Base-by-base conservation (phyloP, 2,888 invertebrate genomes). In the Erebia ligea region DNA sequence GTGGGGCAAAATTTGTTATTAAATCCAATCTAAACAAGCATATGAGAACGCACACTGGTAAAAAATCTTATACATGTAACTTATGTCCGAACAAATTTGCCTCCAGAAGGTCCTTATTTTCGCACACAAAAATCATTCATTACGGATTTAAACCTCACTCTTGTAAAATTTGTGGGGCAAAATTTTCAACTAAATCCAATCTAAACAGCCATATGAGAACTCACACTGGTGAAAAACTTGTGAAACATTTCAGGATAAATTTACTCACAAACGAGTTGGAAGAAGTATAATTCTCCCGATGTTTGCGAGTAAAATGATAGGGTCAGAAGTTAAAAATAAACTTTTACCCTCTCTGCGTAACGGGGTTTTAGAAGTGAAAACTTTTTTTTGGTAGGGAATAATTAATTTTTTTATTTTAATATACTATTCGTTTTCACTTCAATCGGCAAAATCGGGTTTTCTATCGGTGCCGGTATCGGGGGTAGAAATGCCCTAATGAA, bases 101-200 rank as follows among this genome's bases (percentile, higher is more conserved):
- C 6, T n/a, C n/a, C 9, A 52, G 17, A 52, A 2, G 17, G 9
- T n/a, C 8, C 9, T 17, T 52, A 17, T 21, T 15, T 1, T 15
- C 9, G 6, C 52, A 52, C 17, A 52, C 9, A n/a, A 17, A 19
- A 19, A 17, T 17, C 2, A 17, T 17, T 9, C 52, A 54, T 19
- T 10, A 10, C 10, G 17, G 52, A 2, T 19, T 9, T 19, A 54
- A 54, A 19, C 10, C 52, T 3, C 19, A 17, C 9, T n/a, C n/a
- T 17, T 54, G 69, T 19, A 19, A 50, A 1, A 40, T 59, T 4
- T 69, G 68, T 21, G 25, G n/a, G 11, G 21, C 19, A 1, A 62
- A 57, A 17, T 68, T 56, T n/a, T 13, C 15, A 2, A 45, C 17
- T 2, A 57, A 34, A 1, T 2, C 2, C 0, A 15, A 6, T 13